Percentiles rank a stretch among this genome's conserved stretches.
Evolutionary conservation across 1,140 invertebrate species (phyloP).

Genomic region (Trichomalopsis sarcophagae): DNA sequence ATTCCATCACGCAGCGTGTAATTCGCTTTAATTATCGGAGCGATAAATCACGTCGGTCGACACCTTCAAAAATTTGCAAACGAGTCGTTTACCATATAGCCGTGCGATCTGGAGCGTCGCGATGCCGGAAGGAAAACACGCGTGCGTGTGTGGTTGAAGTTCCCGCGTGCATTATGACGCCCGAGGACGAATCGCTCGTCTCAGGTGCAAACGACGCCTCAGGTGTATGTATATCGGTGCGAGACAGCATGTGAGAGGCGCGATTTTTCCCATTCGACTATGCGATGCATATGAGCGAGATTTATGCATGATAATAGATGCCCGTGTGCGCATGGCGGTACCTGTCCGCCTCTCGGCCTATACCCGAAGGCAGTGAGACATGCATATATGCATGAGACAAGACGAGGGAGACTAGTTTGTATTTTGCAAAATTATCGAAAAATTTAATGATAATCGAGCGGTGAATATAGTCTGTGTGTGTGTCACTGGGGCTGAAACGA

Average conservation of each 20-base stretch:
- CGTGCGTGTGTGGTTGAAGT: neutral
- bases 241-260: neutral
- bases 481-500: too few relatives aligned
- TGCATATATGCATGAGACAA: constrained; percentile 14
- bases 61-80: too few relatives aligned
- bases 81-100: too few relatives aligned
- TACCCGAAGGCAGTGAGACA: constrained; percentile 17
- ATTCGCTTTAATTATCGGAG: too few relatives aligned
- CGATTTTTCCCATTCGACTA: neutral
- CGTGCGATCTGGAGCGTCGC: neutral
- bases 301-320: constrained; percentile 8
- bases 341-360: constrained; percentile 34
- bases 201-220: neutral
- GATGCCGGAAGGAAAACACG: constrained; percentile 6
- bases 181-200: neutral
- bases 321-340: neutral
- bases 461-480: neutral
- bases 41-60: too few relatives aligned
- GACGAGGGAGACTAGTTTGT: neutral
- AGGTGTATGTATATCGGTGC: neutral
- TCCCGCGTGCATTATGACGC: neutral
- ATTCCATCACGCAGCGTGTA: too few relatives aligned
- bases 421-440: neutral
- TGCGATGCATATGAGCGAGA: neutral
- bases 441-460: neutral